A percentile compares a stretch with the other conserved stretches of the same genome.
Evolutionary conservation across 2,113 vertebrate genomes (phyloP).

Genomic region (Lanius ludovicianus): DNA sequence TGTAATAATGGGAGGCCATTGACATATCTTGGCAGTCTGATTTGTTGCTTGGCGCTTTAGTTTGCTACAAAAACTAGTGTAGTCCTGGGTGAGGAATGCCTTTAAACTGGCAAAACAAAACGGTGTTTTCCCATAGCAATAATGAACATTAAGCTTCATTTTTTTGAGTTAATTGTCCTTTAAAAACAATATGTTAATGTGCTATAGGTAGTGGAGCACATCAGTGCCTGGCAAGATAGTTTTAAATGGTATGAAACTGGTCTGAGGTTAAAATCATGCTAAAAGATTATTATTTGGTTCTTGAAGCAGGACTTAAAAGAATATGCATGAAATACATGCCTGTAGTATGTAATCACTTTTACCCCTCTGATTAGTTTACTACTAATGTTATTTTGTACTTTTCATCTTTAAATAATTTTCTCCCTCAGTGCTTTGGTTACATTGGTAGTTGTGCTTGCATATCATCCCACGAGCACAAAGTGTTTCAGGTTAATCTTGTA

Average conservation of each 20-base stretch:
- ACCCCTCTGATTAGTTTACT: not conserved
- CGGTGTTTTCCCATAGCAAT: not conserved
- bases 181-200: not conserved
- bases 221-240: not conserved
- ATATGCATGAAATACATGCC: not conserved
- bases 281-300: not conserved
- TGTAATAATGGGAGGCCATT: not conserved
- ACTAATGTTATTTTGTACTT: not conserved
- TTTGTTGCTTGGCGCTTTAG: not conserved
- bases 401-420: not conserved
- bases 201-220: not conserved
- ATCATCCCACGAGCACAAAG: not conserved
- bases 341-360: not conserved
- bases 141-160: not conserved
- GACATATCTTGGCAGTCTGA: not conserved
- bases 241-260: not conserved
- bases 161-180: not conserved
- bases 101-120: not conserved
- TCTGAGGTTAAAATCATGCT: not conserved
- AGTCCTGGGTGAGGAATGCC: not conserved
- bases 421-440: not conserved
- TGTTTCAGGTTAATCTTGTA: not conserved
- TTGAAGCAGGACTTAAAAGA: not conserved
- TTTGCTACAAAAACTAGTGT: not conserved
- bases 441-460: not conserved